These are phyloP conservation scores for Zosterops lateralis DNA, from an alignment of 2,113 vertebrate species.

Conservation along the genomic window DNA sequence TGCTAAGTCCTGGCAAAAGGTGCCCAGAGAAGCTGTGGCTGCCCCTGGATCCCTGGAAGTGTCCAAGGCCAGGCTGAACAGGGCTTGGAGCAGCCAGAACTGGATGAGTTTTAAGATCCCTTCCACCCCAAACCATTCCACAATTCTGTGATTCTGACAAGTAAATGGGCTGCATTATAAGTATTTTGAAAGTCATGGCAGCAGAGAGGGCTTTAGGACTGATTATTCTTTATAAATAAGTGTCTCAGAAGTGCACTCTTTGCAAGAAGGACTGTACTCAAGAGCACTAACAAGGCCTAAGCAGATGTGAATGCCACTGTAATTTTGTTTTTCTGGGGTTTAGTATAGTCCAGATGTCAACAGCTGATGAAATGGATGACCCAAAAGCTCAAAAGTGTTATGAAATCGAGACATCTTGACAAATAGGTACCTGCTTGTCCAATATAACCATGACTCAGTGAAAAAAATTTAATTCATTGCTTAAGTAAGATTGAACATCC, in stretches of 20 bases:
- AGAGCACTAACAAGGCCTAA: not conserved
- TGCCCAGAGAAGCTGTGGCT: not conserved
- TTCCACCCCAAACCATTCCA: not conserved
- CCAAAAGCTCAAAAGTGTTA: not conserved
- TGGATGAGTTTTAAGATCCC: not conserved
- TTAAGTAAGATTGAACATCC: not conserved
- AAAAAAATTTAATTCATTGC: not conserved
- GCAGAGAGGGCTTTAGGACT: not conserved
- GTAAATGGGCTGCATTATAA: not conserved
- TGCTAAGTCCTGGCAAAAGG: accelerated
- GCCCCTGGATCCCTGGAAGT: not conserved
- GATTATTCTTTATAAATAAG: not conserved
- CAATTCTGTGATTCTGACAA: not conserved
- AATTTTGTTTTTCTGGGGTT: not conserved
- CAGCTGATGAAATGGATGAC: not conserved
- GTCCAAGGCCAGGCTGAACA: accelerated
- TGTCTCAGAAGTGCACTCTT: not conserved
- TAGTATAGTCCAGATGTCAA: not conserved
- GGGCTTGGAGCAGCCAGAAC: not conserved
- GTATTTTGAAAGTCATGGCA: not conserved
- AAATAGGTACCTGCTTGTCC: not conserved
- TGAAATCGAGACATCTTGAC: not conserved
- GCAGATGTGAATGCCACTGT: not conserved
- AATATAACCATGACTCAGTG: not conserved
- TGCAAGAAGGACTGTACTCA: not conserved